Percentiles rank a stretch among this genome's conserved stretches.
Conservation (phyloP, 2,113 vertebrate species). For the Stegastes partitus region DNA sequence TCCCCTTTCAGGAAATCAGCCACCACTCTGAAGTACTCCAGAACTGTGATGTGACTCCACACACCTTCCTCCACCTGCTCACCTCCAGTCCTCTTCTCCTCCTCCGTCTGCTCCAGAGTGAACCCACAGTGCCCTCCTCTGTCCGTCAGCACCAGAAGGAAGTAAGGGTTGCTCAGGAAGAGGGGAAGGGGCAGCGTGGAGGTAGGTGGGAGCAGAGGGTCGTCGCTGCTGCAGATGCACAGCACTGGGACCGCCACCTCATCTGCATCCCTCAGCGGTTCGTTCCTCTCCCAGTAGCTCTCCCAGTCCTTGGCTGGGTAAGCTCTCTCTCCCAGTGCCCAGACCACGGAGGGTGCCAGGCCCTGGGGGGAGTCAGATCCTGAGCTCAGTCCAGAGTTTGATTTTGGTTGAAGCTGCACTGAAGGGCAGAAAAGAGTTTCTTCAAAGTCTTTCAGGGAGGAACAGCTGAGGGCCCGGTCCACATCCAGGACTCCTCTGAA, state of each 20-base stretch:
- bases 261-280: constrained; percentile 92
- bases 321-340: constrained; percentile 58
- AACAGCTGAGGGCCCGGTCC: constrained; percentile 79
- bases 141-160: constrained; percentile 87
- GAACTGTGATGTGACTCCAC: constrained; percentile 88
- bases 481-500: constrained; percentile 84
- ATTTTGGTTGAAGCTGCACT: not conserved
- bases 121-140: constrained; percentile 91
- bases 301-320: constrained; percentile 83
- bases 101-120: constrained; percentile 44
- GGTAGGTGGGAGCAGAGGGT: constrained; percentile 85
- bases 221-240: constrained; percentile 88
- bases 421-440: constrained; percentile 87
- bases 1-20: constrained; percentile 87
- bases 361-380: not conserved
- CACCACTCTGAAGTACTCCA: constrained; percentile 89
- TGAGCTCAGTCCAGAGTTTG: constrained; percentile 1
- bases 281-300: constrained; percentile 91
- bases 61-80: constrained; percentile 45
- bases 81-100: not conserved
- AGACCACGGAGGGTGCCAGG: constrained; percentile 44
- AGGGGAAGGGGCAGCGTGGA: constrained; percentile 85
- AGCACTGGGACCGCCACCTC: constrained; percentile 90
- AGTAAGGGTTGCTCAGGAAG: constrained; percentile 90
- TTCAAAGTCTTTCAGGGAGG: constrained; percentile 88